A percentile compares a stretch with the other conserved stretches of the same genome.
Evolutionary conservation across 2,113 vertebrate genomes (phyloP).

Genomic region (Gambusia holbrooki): DNA sequence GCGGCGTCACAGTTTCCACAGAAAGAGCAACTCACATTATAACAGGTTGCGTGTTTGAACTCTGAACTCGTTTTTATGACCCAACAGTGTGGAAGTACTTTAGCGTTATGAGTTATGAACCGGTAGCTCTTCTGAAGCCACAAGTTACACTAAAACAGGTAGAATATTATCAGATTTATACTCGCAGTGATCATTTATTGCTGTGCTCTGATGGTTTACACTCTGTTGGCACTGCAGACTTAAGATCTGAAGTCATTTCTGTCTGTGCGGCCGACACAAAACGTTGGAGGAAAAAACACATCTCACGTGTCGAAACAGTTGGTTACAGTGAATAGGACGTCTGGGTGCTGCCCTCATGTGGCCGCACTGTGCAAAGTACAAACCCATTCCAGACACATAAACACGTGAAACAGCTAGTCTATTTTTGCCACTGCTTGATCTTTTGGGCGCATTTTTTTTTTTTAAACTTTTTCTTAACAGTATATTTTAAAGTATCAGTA

Average conservation of each 20-base stretch:
- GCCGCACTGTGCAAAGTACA: not conserved
- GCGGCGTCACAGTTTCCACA: not conserved
- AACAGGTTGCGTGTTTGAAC: constrained; percentile 1
- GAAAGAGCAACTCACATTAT: not conserved
- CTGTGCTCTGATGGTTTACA: not conserved
- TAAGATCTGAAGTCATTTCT: not conserved
- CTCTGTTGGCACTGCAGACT: not conserved
- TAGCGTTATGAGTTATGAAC: not conserved
- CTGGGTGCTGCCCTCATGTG: constrained; percentile 13
- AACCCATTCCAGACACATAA: not conserved
- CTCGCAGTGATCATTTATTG: not conserved
- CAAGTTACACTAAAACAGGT: not conserved
- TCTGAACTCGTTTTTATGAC: constrained; percentile 13
- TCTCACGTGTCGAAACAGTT: not conserved
- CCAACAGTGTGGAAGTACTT: not conserved
- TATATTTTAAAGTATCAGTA: too few species aligned
- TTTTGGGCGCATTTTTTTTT: too few species aligned
- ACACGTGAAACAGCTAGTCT: not conserved
- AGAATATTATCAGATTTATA: not conserved
- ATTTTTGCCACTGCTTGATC: not conserved
- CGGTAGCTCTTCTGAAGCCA: not conserved
- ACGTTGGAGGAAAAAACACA: not conserved
- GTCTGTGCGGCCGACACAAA: not conserved
- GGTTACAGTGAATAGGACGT: not conserved
- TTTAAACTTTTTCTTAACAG: too few species aligned